A percentile compares a stretch with the other conserved stretches of the same genome.
Conservation (phyloP, 1,140 invertebrate genomes). For the Sarcophaga bullata region DNA sequence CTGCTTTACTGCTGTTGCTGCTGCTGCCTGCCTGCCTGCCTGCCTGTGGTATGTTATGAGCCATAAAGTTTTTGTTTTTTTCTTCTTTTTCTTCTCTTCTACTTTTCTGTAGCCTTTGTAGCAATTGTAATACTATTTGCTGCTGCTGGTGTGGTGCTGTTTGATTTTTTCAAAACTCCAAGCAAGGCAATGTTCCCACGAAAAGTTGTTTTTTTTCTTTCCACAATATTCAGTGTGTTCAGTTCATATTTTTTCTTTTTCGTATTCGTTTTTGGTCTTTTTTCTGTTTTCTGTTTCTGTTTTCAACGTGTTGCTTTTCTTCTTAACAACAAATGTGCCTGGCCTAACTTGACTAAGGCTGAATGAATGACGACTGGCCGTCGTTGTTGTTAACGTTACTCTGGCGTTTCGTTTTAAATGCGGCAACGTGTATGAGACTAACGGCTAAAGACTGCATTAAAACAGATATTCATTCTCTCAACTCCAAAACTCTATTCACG, state of each 20-base stretch:
- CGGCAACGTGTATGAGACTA: background rate
- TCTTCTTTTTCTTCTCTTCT: background rate
- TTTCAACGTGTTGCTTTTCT: too few relatives aligned
- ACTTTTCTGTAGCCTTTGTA: too few relatives aligned
- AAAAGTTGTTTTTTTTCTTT: conserved; percentile 61
- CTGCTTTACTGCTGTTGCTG: background rate
- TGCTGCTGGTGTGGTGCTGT: background rate
- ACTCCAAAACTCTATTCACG: background rate
- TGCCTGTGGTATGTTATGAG: conserved; percentile 23
- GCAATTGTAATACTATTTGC: background rate
- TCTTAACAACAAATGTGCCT: conserved; percentile 17
- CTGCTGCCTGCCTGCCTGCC: background rate
- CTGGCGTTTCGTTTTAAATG: too few relatives aligned
- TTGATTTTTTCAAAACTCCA: conserved; percentile 39
- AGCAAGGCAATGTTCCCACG: conserved; percentile 66
- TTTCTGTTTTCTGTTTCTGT: too few relatives aligned
- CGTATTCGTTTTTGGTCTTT: background rate
- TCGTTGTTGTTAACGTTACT: background rate
- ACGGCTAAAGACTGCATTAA: conserved; percentile 19
- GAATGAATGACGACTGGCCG: background rate
- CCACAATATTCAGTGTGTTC: too few relatives aligned
- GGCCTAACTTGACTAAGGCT: background rate
- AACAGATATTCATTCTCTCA: too few relatives aligned
- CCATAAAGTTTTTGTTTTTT: background rate
- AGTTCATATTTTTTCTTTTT: conserved; percentile 8